Conservation (phyloP, 2,797 vertebrate genomes). For the Gymnodraco acuticeps region DNA sequence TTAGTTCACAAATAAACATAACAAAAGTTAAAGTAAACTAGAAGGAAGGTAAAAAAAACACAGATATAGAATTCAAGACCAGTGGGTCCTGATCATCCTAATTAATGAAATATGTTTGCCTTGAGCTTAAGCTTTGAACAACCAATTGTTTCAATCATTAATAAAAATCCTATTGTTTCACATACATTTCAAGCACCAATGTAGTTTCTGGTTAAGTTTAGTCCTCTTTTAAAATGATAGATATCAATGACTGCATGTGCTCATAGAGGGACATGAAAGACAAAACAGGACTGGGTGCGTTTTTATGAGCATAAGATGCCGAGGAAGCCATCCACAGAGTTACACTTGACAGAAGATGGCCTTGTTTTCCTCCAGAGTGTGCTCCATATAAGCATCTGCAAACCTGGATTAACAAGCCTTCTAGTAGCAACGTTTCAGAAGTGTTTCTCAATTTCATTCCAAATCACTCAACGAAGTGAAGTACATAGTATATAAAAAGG, state of each 20-base stretch:
- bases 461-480: conserved; percentile 8
- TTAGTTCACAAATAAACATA: background rate
- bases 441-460: conserved; percentile 14
- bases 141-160: background rate
- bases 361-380: conserved; percentile 19
- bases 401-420: conserved; percentile 1
- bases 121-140: background rate
- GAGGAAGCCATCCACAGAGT: background rate
- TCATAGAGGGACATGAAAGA: background rate
- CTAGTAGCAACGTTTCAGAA: background rate
- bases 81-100: background rate
- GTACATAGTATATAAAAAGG: conserved; percentile 4
- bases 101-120: background rate
- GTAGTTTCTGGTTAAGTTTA: background rate
- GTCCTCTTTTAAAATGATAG: background rate
- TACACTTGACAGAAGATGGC: background rate
- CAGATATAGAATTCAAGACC: background rate
- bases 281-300: background rate
- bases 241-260: background rate
- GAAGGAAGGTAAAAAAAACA: background rate
- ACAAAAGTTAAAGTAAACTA: too few relatives aligned
- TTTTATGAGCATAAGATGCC: background rate
- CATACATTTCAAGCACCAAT: background rate
- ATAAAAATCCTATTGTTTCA: background rate
- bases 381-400: conserved; percentile 12